Conservation (phyloP, 2,113 vertebrate genomes). For the Physeter macrocephalus region DNA sequence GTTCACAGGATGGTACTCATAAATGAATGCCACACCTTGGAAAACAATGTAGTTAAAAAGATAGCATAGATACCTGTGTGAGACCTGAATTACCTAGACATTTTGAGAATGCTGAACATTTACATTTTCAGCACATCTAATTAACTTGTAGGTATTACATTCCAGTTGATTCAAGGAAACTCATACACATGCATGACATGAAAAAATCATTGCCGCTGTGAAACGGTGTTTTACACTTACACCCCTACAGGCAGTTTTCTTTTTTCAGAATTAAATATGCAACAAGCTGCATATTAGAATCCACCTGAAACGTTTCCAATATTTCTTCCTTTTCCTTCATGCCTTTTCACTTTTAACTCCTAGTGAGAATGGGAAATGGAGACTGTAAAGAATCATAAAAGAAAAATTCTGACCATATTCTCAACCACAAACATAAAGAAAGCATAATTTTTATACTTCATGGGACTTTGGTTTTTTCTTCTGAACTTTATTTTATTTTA, state of each 20-base stretch:
- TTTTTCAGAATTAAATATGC: background rate
- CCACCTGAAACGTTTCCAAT: conserved; percentile 15
- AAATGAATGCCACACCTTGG: conserved; percentile 1
- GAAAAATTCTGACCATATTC: background rate
- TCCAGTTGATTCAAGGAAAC: background rate
- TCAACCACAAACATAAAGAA: background rate
- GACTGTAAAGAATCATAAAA: background rate
- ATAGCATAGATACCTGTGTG: background rate
- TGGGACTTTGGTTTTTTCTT: background rate
- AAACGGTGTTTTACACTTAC: background rate
- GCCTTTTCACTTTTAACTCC: background rate
- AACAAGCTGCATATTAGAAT: background rate
- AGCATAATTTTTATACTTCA: background rate
- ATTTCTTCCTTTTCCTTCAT: background rate
- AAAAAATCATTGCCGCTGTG: conserved; percentile 13
- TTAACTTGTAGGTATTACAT: conserved; percentile 59
- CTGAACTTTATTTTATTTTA: too few relatives aligned
- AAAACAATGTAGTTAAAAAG: conserved; percentile 32
- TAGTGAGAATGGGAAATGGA: background rate
- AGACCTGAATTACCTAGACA: conserved; percentile 42
- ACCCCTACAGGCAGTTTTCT: background rate
- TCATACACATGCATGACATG: background rate
- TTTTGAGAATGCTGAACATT: background rate
- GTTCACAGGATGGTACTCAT: conserved; percentile 7
- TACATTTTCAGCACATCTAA: conserved; percentile 42